Percentiles rank a stretch among this genome's conserved stretches.
Conservation (phyloP, 2,113 vertebrate genomes). For the Irena cyanogastra region DNA sequence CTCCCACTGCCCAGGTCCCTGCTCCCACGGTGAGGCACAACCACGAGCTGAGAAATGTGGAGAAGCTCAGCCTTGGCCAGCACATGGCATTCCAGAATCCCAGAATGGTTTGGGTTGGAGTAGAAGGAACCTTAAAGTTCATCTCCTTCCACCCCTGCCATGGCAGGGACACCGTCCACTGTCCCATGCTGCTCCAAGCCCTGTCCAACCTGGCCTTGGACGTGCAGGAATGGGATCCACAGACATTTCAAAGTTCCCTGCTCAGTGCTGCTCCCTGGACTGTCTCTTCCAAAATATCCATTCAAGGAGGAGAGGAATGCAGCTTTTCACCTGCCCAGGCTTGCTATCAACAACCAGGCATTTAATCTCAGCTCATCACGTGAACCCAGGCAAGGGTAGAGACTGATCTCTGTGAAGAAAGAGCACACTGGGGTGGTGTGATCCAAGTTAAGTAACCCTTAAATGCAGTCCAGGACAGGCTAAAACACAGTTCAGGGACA, state of each 20-base stretch:
- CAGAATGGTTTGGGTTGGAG: background rate
- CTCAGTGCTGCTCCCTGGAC: background rate
- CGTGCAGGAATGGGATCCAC: background rate
- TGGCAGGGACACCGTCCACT: background rate
- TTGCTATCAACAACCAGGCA: background rate
- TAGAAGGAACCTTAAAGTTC: background rate
- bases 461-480: background rate
- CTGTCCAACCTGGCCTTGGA: accelerated
- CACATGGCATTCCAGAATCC: background rate
- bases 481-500: background rate
- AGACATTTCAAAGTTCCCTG: background rate
- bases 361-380: background rate
- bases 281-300: background rate
- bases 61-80: background rate
- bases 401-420: background rate
- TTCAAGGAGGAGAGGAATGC: background rate
- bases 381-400: background rate
- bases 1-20: background rate
- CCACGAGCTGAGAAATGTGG: background rate
- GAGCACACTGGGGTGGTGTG: background rate
- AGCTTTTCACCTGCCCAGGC: background rate
- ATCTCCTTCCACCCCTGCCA: background rate
- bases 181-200: background rate
- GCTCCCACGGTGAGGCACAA: background rate
- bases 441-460: background rate